Evolutionary conservation across 2,113 vertebrate species (phyloP).

Genomic region (Thunnus maccoyii): DNA sequence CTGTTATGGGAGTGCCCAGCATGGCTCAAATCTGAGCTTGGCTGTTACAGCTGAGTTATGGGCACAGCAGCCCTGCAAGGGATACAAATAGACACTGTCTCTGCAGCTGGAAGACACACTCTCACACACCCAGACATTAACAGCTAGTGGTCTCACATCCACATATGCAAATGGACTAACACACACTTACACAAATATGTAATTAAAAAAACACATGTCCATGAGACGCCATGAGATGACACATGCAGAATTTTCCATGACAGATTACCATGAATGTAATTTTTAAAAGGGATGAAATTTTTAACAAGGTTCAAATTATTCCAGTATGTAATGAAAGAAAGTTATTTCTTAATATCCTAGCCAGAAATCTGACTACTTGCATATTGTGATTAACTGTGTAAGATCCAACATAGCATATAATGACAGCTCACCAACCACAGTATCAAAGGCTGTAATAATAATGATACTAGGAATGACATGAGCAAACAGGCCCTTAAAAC

Average conservation of each 20-base stretch:
- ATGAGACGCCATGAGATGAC: not conserved
- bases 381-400: not conserved
- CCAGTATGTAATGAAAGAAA: too few species aligned
- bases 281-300: not conserved
- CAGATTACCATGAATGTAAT: not conserved
- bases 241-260: not conserved
- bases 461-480: not conserved
- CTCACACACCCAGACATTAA: constrained; percentile 35
- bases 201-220: not conserved
- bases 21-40: constrained; percentile 53
- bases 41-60: constrained; percentile 55
- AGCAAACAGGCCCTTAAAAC: not conserved
- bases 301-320: too few species aligned
- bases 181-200: not conserved
- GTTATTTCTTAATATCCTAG: not conserved
- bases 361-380: not conserved
- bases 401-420: not conserved
- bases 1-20: constrained; percentile 75
- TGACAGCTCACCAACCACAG: not conserved
- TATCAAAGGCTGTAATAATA: not conserved
- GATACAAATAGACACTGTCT: constrained; percentile 54
- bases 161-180: constrained; percentile 8
- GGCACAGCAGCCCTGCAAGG: constrained; percentile 41
- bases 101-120: constrained; percentile 30
- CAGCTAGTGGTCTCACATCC: not conserved